A percentile compares a stretch with the other conserved stretches of the same genome.
Conservation (phyloP, 2,888 invertebrate species). For the Orthonevra nobilis region DNA sequence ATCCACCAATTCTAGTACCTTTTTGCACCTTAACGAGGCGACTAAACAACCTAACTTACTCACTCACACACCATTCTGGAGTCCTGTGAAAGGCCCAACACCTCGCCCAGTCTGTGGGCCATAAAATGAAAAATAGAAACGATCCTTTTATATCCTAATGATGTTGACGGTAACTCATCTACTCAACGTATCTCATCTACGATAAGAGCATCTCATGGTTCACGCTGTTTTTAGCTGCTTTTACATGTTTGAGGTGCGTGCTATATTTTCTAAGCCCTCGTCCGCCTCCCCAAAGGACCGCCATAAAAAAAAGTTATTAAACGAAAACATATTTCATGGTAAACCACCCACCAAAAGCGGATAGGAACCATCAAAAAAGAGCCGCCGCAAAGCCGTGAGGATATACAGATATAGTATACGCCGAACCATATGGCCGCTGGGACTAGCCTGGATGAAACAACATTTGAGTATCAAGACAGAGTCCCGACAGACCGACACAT, state of each 20-base stretch:
- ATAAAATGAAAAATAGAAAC: slow-evolving; percentile 31
- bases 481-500: too few species aligned
- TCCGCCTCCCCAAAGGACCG: not conserved
- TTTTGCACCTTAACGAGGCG: slow-evolving; percentile 60
- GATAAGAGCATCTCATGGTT: slow-evolving; percentile 1
- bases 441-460: slow-evolving; percentile 46
- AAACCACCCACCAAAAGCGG: slow-evolving; percentile 28
- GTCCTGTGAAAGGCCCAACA: too few species aligned
- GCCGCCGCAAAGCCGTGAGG: not conserved
- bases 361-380: slow-evolving; percentile 16
- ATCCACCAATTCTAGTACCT: slow-evolving; percentile 46
- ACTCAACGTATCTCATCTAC: slow-evolving; percentile 26
- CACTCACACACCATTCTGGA: not conserved
- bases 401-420: not conserved
- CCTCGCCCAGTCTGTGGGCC: not conserved
- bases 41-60: slow-evolving; percentile 33
- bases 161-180: slow-evolving; percentile 50
- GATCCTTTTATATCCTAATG: slow-evolving; percentile 41
- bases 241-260: too few species aligned
- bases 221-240: not conserved
- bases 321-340: slow-evolving; percentile 52
- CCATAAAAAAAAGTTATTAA: slow-evolving; percentile 52
- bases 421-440: slow-evolving; percentile 43
- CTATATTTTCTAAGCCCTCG: slow-evolving; percentile 2
- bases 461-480: too few species aligned